phyloP scores from a whole-genome alignment of 2,797 vertebrate species.

The Oophaga sylvatica region DNA sequence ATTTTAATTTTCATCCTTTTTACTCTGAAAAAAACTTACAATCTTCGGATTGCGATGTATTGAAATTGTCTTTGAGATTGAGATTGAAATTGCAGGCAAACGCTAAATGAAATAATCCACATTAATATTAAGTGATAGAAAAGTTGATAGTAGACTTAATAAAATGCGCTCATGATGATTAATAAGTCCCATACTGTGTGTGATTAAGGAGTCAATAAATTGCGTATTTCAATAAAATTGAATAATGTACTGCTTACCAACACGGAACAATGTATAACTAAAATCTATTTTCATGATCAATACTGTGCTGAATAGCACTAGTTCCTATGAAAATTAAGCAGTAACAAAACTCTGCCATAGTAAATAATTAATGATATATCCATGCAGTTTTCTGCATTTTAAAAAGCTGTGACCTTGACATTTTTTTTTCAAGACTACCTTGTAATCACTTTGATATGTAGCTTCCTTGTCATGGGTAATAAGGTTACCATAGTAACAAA shows the following conservation, averaged over 20 bases:
- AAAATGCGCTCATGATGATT: neutral
- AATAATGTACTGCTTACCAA: neutral
- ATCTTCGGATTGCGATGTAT: neutral
- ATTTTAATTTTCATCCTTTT: neutral
- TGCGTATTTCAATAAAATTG: neutral
- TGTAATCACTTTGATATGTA: slow-evolving; percentile 33
- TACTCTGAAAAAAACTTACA: neutral
- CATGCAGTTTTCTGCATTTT: neutral
- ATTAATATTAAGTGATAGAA: neutral
- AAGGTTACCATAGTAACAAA: slow-evolving; percentile 38
- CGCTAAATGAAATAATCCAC: neutral
- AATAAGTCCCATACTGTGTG: neutral
- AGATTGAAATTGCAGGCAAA: neutral
- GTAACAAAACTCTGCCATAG: neutral
- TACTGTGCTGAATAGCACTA: neutral
- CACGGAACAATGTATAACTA: neutral
- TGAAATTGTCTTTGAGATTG: neutral
- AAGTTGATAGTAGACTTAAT: too few species aligned
- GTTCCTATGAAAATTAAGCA: neutral
- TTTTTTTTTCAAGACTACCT: slow-evolving; percentile 11
- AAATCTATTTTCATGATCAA: slow-evolving; percentile 15
- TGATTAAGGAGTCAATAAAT: neutral
- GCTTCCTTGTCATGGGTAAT: slow-evolving; percentile 17
- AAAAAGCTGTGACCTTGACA: slow-evolving; percentile 10
- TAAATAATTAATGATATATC: slow-evolving; percentile 2